These are phyloP conservation scores for Catalaphyllia jardinei DNA, from an alignment of 64 coral and sea anemone genomes.

Conservation along the genomic window DNA sequence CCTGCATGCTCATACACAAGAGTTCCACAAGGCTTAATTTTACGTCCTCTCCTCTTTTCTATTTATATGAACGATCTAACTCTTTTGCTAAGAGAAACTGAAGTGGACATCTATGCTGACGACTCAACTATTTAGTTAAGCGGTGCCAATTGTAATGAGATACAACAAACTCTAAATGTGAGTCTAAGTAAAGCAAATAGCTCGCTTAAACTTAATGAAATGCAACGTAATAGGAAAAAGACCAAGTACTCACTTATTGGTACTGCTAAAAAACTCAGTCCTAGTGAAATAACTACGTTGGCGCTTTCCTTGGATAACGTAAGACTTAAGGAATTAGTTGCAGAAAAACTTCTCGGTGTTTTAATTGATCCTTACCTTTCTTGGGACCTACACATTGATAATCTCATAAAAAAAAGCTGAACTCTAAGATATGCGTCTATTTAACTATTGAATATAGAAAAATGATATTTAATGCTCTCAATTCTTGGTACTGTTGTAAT, in stretches of 20 bases:
- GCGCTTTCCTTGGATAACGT: background rate
- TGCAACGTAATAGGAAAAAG: background rate
- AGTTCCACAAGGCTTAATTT: conserved; percentile 50
- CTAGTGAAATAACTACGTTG: background rate
- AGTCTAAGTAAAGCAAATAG: conserved; percentile 24
- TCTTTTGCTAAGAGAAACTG: background rate
- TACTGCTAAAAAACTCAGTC: background rate
- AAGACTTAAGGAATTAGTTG: background rate
- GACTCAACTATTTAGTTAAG: conserved; percentile 40
- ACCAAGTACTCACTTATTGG: conserved; percentile 7
- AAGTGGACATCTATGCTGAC: conserved; percentile 57
- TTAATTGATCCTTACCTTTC: background rate
- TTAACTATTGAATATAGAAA: conserved; percentile 7
- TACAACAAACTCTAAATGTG: conserved; percentile 35
- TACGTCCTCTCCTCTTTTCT: conserved; percentile 44
- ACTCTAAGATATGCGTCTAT: background rate
- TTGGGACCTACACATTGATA: background rate
- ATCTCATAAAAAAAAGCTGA: background rate
- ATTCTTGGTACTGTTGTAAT: too few species aligned
- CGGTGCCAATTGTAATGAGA: conserved; percentile 14
- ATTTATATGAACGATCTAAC: conserved; percentile 5
- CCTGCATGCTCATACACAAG: background rate
- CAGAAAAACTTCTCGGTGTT: background rate
- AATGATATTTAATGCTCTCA: background rate
- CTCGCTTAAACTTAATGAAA: conserved; percentile 8